These are phyloP conservation scores for Perizoma flavofasciatum DNA, from an alignment of 2,888 invertebrate species.

Conservation along the genomic window DNA sequence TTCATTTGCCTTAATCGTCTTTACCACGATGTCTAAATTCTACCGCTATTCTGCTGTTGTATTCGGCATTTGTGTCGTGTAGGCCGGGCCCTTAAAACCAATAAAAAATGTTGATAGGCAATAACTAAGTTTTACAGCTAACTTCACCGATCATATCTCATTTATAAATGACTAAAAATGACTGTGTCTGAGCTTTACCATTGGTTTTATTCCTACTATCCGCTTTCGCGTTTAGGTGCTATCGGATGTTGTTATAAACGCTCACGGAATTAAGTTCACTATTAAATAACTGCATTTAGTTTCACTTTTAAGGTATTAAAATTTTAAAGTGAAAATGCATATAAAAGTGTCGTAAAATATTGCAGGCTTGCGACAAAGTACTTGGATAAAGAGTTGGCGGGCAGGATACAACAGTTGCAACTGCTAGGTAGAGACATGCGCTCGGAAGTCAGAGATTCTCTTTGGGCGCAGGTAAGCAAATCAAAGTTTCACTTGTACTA, in stretches of 20 bases:
- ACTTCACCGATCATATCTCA: conserved; percentile 35
- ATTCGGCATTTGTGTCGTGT: conserved; percentile 24
- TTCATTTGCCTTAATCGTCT: conserved; percentile 14
- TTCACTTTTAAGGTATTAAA: conserved; percentile 37
- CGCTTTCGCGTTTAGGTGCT: conserved; percentile 26
- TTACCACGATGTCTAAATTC: conserved; percentile 10
- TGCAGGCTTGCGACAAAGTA: conserved; percentile 91
- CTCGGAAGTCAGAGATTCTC: conserved; percentile 89
- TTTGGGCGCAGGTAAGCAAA: conserved; percentile 87
- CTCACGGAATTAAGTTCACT: conserved; percentile 32
- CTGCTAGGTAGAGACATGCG: conserved; percentile 91
- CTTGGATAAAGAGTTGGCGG: conserved; percentile 92
- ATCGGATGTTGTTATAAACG: conserved; percentile 28
- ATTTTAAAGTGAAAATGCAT: conserved; percentile 8
- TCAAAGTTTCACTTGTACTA: not conserved
- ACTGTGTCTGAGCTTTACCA: conserved; percentile 28
- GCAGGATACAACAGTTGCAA: conserved; percentile 93
- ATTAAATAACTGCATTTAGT: conserved; percentile 39
- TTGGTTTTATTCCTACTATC: conserved; percentile 24
- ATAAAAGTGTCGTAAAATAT: conserved; percentile 2
- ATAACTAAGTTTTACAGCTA: conserved; percentile 35
- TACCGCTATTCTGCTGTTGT: conserved; percentile 25
- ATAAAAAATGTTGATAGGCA: conserved; percentile 32
- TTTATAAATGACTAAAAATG: conserved; percentile 34
- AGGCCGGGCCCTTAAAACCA: conserved; percentile 31